Conservation (phyloP, 2,797 vertebrate genomes). For the Columba guinea region DNA sequence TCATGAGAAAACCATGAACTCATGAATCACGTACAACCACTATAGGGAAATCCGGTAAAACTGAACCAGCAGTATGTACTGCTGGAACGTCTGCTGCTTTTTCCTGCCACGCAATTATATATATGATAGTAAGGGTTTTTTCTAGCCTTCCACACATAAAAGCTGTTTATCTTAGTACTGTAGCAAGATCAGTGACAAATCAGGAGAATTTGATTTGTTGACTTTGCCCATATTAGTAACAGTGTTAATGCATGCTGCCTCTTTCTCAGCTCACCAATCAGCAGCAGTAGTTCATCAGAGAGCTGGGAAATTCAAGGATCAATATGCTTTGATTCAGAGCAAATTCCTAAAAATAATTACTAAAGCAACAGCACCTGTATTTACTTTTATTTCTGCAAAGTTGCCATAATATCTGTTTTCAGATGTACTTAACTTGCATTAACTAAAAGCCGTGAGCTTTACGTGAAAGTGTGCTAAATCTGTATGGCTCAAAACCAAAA, state of each 20-base stretch:
- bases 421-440: background rate
- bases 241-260: background rate
- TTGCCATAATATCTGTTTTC: background rate
- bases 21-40: background rate
- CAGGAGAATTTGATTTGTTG: background rate
- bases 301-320: background rate
- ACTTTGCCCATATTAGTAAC: background rate
- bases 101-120: background rate
- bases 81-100: background rate
- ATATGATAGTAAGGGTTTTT: background rate
- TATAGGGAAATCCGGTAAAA: background rate
- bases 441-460: background rate
- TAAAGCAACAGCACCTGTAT: background rate
- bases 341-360: background rate
- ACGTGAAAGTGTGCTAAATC: background rate
- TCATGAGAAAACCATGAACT: background rate
- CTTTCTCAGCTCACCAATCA: background rate
- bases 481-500: background rate
- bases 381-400: background rate
- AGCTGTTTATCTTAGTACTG: background rate
- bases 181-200: background rate
- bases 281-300: background rate
- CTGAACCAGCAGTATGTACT: background rate
- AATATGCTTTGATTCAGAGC: background rate
- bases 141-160: background rate